Evolutionary conservation across 2,797 vertebrate species (phyloP).

Genomic region (Petrocephalus sullivani): DNA sequence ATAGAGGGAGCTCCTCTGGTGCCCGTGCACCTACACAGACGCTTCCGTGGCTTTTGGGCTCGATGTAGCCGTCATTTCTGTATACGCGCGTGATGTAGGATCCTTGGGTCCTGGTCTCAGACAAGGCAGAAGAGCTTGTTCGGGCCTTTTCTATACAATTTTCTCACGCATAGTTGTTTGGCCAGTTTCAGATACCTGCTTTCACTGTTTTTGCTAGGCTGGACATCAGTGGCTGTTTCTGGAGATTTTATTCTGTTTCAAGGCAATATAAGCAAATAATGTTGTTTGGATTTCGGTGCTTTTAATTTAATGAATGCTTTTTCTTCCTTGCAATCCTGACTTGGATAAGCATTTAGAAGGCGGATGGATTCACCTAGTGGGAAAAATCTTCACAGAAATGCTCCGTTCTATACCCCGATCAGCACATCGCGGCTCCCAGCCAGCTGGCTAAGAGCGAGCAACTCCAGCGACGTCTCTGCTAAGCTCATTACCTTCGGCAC

Average conservation of each 20-base stretch:
- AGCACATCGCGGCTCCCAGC: background rate
- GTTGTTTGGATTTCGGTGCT: background rate
- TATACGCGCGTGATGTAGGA: background rate
- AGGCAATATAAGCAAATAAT: background rate
- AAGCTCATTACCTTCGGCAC: background rate
- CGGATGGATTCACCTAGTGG: background rate
- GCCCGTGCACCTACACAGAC: background rate
- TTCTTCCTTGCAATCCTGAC: background rate
- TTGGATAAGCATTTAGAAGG: background rate
- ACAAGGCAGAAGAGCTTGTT: background rate
- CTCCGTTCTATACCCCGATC: background rate
- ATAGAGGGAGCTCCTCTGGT: background rate
- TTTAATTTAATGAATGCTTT: background rate
- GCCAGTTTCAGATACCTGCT: background rate
- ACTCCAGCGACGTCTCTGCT: background rate
- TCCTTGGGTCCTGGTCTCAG: background rate
- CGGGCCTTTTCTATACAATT: background rate
- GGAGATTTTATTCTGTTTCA: background rate
- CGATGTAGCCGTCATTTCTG: background rate
- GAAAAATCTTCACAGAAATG: background rate
- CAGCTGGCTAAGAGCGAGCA: background rate
- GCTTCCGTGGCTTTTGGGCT: background rate
- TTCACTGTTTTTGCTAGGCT: background rate
- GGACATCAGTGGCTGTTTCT: background rate
- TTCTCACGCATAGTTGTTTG: background rate